Evolutionary conservation across 2,797 vertebrate species (phyloP).

Genomic region (Decapterus maruadsi): DNA sequence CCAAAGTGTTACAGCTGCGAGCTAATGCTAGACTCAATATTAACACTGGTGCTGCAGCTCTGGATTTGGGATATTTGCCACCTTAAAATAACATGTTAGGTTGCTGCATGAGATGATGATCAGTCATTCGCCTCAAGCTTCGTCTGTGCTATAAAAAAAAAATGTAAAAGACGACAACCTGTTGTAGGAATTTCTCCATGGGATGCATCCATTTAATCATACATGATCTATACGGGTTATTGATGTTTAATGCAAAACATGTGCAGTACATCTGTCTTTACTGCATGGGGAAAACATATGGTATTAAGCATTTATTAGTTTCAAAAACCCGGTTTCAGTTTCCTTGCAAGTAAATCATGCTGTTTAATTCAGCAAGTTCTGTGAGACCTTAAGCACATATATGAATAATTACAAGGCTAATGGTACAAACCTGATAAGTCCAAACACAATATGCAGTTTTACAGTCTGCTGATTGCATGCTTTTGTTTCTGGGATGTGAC

Average conservation of each 20-base stretch:
- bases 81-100: background rate
- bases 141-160: background rate
- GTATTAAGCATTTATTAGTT: conserved; percentile 16
- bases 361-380: conserved; percentile 3
- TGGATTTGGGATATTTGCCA: background rate
- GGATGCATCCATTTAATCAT: background rate
- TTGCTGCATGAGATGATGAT: background rate
- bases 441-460: background rate
- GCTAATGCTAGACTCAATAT: background rate
- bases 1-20: conserved; percentile 8
- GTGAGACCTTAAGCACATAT: background rate
- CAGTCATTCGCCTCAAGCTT: background rate
- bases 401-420: conserved; percentile 16
- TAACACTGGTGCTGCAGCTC: background rate
- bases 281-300: background rate
- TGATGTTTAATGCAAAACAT: conserved; percentile 12
- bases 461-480: conserved; percentile 11
- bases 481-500: conserved; percentile 12
- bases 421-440: conserved; percentile 3
- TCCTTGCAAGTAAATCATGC: background rate
- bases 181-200: background rate
- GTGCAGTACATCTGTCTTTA: background rate
- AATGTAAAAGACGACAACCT: background rate
- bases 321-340: conserved; percentile 7
- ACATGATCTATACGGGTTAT: background rate